These are phyloP conservation scores for Arrhamphus sclerolepis DNA, from an alignment of 2,797 vertebrate species.

Conservation along the genomic window DNA sequence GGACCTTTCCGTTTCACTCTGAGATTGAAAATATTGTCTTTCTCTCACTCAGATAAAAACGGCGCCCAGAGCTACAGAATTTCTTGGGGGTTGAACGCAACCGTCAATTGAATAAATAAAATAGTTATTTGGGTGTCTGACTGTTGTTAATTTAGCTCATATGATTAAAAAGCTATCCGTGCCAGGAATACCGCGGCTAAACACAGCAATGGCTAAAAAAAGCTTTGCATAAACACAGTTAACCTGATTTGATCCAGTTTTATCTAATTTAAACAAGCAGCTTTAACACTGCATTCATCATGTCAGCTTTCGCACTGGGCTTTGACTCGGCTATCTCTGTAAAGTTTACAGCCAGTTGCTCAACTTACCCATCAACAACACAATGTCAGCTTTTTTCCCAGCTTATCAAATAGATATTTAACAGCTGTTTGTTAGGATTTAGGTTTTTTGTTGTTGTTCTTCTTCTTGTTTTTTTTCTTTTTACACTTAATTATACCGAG, in stretches of 20 bases:
- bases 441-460: no score
- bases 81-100: slow-evolving; percentile 52
- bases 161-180: slow-evolving; percentile 67
- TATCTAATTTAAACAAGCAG: slow-evolving; percentile 53
- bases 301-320: slow-evolving; percentile 27
- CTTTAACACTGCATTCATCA: slow-evolving; percentile 45
- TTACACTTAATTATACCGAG: slow-evolving; percentile 5
- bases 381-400: slow-evolving; percentile 2
- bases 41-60: slow-evolving; percentile 21
- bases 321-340: slow-evolving; percentile 24
- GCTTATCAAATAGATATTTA: slow-evolving; percentile 5
- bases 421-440: slow-evolving; percentile 10
- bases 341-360: no score
- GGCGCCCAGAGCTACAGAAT: slow-evolving; percentile 23
- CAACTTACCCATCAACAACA: neutral
- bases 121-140: slow-evolving; percentile 64
- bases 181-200: slow-evolving; percentile 61
- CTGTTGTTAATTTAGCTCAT: slow-evolving; percentile 59
- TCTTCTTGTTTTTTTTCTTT: neutral
- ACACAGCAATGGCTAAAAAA: slow-evolving; percentile 68
- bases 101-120: slow-evolving; percentile 57
- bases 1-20: slow-evolving; percentile 5
- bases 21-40: slow-evolving; percentile 9
- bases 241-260: slow-evolving; percentile 56
- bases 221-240: slow-evolving; percentile 65